These are phyloP conservation scores for Pyralis farinalis DNA, from an alignment of 2,888 invertebrate species.

Conservation along the genomic window DNA sequence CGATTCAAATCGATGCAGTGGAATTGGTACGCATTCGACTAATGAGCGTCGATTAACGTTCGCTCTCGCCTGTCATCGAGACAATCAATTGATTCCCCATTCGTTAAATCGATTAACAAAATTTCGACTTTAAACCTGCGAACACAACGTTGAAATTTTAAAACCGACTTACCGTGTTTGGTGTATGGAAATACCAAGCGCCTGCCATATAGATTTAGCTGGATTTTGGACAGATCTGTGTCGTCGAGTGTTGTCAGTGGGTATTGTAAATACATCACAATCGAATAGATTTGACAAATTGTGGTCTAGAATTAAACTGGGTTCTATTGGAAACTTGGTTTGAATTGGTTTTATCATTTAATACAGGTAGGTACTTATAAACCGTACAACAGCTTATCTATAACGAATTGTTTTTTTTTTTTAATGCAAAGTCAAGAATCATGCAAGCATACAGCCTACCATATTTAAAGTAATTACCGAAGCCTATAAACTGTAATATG, in stretches of 20 bases:
- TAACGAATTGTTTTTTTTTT: too few relatives aligned
- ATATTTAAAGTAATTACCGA: too few relatives aligned
- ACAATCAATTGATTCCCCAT: conserved; percentile 49
- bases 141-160: conserved; percentile 23
- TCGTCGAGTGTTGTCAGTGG: conserved; percentile 45
- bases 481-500: too few relatives aligned
- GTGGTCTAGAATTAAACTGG: conserved; percentile 10
- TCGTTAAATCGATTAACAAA: conserved; percentile 9
- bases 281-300: conserved; percentile 36
- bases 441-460: too few relatives aligned
- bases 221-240: conserved; percentile 57
- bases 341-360: too few relatives aligned
- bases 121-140: conserved; percentile 19
- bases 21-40: conserved; percentile 39
- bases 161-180: conserved; percentile 16
- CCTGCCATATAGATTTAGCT: conserved; percentile 63
- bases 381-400: not conserved
- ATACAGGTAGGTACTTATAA: too few relatives aligned
- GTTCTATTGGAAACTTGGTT: too few relatives aligned
- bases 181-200: conserved; percentile 35
- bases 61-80: conserved; percentile 59
- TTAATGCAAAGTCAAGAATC: too few relatives aligned
- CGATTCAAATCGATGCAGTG: conserved; percentile 41
- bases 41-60: conserved; percentile 62
- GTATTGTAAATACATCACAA: conserved; percentile 35